Conservation (phyloP, 2,797 vertebrate species). For the Labeo calbasu region DNA sequence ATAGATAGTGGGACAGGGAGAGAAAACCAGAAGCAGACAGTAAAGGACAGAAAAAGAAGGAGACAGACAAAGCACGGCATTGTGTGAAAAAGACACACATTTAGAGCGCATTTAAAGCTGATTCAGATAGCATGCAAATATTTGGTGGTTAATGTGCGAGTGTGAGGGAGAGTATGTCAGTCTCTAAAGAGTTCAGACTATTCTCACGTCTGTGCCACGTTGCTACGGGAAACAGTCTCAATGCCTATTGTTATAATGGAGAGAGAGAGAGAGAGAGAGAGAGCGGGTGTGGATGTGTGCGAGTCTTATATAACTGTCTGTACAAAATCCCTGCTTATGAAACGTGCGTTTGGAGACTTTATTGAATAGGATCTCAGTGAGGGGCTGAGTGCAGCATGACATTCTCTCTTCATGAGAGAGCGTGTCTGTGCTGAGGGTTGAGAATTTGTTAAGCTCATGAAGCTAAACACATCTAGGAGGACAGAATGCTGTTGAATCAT, state of each 20-base stretch:
- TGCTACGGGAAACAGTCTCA: slow-evolving; percentile 51
- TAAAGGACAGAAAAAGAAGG: background rate
- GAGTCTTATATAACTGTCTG: slow-evolving; percentile 45
- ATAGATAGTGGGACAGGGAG: background rate
- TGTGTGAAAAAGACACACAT: background rate
- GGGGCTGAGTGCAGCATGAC: slow-evolving; percentile 36
- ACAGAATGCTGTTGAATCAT: slow-evolving; percentile 4
- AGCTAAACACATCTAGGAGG: slow-evolving; percentile 5
- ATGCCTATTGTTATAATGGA: slow-evolving; percentile 48
- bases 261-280: slow-evolving; percentile 1
- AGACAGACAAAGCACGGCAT: slow-evolving; percentile 3
- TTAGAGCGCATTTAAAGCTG: slow-evolving; percentile 8
- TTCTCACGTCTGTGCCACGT: slow-evolving; percentile 37
- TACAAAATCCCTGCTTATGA: slow-evolving; percentile 50
- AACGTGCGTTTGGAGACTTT: slow-evolving; percentile 43
- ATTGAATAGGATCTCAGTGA: slow-evolving; percentile 44
- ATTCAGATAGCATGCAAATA: slow-evolving; percentile 22
- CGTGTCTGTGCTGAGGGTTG: slow-evolving; percentile 8
- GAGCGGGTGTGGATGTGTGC: background rate
- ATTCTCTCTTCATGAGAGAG: slow-evolving; percentile 19
- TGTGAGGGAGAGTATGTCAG: slow-evolving; percentile 1
- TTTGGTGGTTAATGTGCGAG: slow-evolving; percentile 1
- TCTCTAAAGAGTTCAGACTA: slow-evolving; percentile 43
- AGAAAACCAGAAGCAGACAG: background rate
- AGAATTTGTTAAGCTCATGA: slow-evolving; percentile 33